Evolutionary conservation across 2,888 invertebrate species (phyloP).

Genomic region (Acanthosoma haemorrhoidale): DNA sequence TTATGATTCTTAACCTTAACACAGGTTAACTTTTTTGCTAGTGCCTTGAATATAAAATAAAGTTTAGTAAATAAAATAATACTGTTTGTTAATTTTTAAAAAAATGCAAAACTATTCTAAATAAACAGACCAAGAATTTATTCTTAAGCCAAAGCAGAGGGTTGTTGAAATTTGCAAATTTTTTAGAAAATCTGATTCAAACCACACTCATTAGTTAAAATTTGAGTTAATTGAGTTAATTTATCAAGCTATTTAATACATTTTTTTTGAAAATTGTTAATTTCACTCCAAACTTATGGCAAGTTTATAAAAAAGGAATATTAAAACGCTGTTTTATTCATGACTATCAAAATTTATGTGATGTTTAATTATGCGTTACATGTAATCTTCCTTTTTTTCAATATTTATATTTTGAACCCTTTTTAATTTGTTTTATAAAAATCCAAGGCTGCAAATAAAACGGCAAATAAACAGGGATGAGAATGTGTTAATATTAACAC

Average conservation of each 20-base stretch:
- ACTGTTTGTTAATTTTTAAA: neutral
- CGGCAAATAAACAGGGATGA: neutral
- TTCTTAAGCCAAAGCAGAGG: neutral
- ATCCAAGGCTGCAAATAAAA: neutral
- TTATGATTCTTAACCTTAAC: no score
- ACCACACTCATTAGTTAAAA: neutral
- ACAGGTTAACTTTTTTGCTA: no score
- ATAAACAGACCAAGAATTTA: neutral
- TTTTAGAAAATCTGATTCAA: neutral
- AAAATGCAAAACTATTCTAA: neutral
- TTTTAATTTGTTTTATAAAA: neutral
- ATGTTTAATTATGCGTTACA: no score
- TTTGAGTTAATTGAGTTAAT: neutral
- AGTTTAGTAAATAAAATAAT: neutral
- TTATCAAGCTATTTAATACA: neutral
- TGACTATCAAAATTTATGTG: neutral
- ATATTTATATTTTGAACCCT: neutral
- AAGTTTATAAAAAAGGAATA: neutral
- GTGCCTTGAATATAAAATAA: no score
- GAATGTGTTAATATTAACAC: slow-evolving; percentile 13
- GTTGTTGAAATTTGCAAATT: neutral
- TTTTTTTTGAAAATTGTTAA: neutral
- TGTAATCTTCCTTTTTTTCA: slow-evolving; percentile 6
- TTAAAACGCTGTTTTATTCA: neutral
- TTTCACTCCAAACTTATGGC: neutral